phyloP scores from a whole-genome alignment of 2,888 invertebrate genomes.

The Eudemis profundana region DNA sequence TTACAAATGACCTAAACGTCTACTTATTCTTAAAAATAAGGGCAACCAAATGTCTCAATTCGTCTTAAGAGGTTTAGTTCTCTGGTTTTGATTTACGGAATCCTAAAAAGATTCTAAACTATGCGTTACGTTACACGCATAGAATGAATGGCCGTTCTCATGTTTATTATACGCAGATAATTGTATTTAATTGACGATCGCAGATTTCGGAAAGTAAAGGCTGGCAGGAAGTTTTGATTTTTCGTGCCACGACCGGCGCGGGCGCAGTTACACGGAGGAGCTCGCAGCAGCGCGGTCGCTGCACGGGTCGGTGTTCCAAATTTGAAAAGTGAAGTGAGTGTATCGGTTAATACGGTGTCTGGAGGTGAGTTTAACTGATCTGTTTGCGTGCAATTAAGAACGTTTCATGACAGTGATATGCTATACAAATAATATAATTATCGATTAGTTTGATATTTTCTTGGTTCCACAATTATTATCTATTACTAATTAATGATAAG shows the following conservation, averaged over 20 bases:
- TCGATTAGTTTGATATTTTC: no score
- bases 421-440: no score
- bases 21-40: no score
- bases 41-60: no score
- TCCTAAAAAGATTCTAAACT: background rate
- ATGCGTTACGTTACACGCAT: background rate
- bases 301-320: slow-evolving; percentile 35
- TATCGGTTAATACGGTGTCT: slow-evolving; percentile 9
- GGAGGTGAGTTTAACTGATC: slow-evolving; percentile 16
- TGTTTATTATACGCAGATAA: slow-evolving; percentile 1
- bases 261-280: slow-evolving; percentile 46
- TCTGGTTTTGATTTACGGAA: background rate
- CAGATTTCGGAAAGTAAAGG: slow-evolving; percentile 37
- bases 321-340: slow-evolving; percentile 38
- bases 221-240: slow-evolving; percentile 41
- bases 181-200: slow-evolving; percentile 4
- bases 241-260: slow-evolving; percentile 21
- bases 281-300: slow-evolving; percentile 42
- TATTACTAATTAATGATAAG: no score
- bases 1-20: no score
- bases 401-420: no score
- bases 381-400: background rate
- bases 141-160: background rate
- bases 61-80: no score
- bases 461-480: background rate